Base-by-base conservation (phyloP, 2,888 invertebrate genomes). In the Aphrophora alni region DNA sequence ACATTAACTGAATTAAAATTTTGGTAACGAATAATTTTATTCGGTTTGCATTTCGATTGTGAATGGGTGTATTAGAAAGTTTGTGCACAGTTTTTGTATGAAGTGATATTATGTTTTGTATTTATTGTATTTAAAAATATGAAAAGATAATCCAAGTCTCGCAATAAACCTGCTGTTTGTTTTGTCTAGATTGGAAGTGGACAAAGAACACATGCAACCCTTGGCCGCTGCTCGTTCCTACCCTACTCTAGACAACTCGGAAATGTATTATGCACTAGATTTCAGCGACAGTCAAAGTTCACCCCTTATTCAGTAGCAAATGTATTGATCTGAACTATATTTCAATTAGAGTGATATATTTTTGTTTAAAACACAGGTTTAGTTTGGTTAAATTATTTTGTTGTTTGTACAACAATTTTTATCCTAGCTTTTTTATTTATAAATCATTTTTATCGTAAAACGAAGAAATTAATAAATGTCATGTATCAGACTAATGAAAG, bases 221-320 rank as follows among this genome's bases (percentile, higher is more conserved):
- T 86, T 88, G 84, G 89, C 89, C 51, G 89, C 90, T 78, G 89
- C 90, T 80, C 88, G 90, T 78, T 89, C 89, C 84, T 87, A 91
- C 86, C 90, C 91, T 80, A 89, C 91, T 84, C 90, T 93, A 85
- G 92, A 93, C 87, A 92, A 93, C 85, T 91, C 93, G 28, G 94
- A 94, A 86, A 93, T 94, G 92, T 94, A 94, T 89, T 94, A 93
- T 89, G 94, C 94, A 73, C 91, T 94, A 85, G 94, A 94, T 88
- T 93, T 94, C 90, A 93, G 93, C 87, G 94, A 94, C 89, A 93
- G 93, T 86, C 93, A 93, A 88, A 93, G 92, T 87, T 93, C 93
- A 24, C 94, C 94, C 33, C 91, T 94, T 85, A 94, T 94, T 86
- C 93, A 93, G 91, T 93, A 85, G 75, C 70, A 28, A 33, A 8